These are phyloP conservation scores for Brachirus orientalis DNA, from an alignment of 2,113 vertebrate genomes.

Conservation along the genomic window DNA sequence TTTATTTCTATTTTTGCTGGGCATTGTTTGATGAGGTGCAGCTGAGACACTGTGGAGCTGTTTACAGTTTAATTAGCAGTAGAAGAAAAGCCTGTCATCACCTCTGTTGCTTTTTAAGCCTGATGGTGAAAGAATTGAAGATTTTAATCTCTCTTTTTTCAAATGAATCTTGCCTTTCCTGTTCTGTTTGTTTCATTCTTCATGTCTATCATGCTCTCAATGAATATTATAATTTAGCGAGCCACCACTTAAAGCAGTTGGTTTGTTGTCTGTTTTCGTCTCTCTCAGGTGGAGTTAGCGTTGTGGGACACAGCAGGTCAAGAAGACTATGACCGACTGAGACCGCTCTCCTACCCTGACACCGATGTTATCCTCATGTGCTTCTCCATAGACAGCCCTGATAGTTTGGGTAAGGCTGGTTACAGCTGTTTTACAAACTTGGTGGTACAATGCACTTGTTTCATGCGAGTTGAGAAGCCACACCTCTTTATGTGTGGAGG, in stretches of 20 bases:
- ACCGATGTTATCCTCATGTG: constrained; percentile 99
- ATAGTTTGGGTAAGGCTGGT: constrained; percentile 89
- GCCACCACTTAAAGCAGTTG: background rate
- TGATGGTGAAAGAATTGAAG: background rate
- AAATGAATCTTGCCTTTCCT: background rate
- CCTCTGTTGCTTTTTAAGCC: constrained; percentile 14
- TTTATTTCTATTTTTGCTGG: constrained; percentile 9
- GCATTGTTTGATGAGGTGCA: constrained; percentile 54
- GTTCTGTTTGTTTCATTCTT: background rate
- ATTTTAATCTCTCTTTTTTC: no score
- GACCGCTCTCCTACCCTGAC: constrained; percentile 96
- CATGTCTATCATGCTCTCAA: background rate
- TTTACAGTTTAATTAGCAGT: constrained; percentile 58
- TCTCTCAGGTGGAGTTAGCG: constrained; percentile 91
- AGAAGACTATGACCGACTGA: constrained; percentile 95
- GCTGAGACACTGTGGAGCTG: constrained; percentile 28
- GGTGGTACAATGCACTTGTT: no score
- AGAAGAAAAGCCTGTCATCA: constrained; percentile 6
- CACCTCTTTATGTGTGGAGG: background rate
- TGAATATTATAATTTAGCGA: background rate
- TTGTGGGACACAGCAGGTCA: constrained; percentile 98
- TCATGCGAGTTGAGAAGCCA: no score
- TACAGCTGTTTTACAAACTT: background rate
- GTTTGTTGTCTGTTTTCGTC: background rate
- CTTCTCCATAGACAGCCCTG: constrained; percentile 98